A percentile compares a stretch with the other conserved stretches of the same genome.
Evolutionary conservation across 1,140 invertebrate species (phyloP).

Genomic region (Drosophila oshimai): DNA sequence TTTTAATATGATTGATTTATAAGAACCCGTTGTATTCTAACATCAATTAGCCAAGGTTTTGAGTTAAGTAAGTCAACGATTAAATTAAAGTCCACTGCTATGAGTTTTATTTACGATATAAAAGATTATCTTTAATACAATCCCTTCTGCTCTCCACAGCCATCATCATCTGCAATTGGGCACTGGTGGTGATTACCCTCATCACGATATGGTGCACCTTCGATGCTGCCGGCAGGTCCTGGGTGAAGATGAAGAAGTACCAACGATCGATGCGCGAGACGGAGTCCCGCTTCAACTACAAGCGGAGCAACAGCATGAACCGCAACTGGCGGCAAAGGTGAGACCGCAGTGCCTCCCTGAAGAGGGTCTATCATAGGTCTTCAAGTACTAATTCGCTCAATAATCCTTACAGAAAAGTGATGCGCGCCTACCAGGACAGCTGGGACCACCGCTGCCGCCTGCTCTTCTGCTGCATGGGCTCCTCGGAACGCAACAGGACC

Average conservation of each 20-base stretch:
- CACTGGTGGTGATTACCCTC: slow-evolving; percentile 88
- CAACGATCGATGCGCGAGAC: slow-evolving; percentile 91
- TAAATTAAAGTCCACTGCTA: no score
- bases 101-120: no score
- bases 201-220: slow-evolving; percentile 94
- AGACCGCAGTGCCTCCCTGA: not conserved
- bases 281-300: slow-evolving; percentile 89
- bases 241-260: slow-evolving; percentile 96
- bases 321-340: slow-evolving; percentile 95
- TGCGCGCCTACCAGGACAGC: slow-evolving; percentile 94
- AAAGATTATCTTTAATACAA: no score
- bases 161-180: slow-evolving; percentile 92
- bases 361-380: no score
- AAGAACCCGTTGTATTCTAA: no score
- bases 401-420: slow-evolving; percentile 88
- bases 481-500: slow-evolving; percentile 90
- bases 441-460: slow-evolving; percentile 94
- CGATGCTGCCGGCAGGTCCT: slow-evolving; percentile 93
- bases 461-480: slow-evolving; percentile 93
- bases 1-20: no score
- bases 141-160: slow-evolving; percentile 83
- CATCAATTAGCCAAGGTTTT: no score
- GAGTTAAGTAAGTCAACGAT: no score
- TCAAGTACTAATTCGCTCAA: not conserved
- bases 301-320: slow-evolving; percentile 89